Evolutionary conservation across 2,888 invertebrate species (phyloP).

Genomic region (Pedicia rivosa): DNA sequence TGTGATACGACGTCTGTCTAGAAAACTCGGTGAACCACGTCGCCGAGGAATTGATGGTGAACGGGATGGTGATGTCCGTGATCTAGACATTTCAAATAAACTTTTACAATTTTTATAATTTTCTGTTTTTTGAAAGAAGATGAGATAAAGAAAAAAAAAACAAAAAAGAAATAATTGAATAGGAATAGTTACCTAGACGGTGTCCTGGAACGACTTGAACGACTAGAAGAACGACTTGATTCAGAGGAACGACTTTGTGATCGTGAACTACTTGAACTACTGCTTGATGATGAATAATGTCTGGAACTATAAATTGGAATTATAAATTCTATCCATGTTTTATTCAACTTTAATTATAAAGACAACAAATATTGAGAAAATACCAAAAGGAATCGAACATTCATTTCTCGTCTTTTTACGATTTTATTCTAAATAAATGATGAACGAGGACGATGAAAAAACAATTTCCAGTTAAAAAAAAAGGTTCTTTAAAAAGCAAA

Average conservation of each 20-base stretch:
- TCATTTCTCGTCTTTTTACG: too few species aligned
- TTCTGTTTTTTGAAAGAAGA: slow-evolving; percentile 14
- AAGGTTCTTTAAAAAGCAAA: background rate
- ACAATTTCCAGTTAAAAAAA: too few species aligned
- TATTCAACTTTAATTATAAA: too few species aligned
- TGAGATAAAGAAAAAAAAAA: background rate
- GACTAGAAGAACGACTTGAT: slow-evolving; percentile 24
- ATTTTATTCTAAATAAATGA: too few species aligned
- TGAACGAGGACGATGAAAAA: too few species aligned
- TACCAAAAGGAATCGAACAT: too few species aligned
- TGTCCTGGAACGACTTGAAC: slow-evolving; percentile 23
- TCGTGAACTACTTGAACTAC: slow-evolving; percentile 24
- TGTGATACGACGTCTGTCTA: slow-evolving; percentile 84
- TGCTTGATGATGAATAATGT: slow-evolving; percentile 22
- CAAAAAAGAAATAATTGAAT: background rate
- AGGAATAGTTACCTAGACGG: slow-evolving; percentile 20
- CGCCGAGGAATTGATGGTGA: slow-evolving; percentile 86
- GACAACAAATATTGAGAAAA: too few species aligned
- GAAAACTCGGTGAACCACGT: slow-evolving; percentile 85
- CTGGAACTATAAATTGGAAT: too few species aligned
- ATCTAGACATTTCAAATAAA: too few species aligned
- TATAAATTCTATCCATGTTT: too few species aligned
- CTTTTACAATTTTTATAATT: slow-evolving; percentile 19
- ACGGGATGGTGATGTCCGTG: slow-evolving; percentile 37
- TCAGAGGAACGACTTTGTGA: slow-evolving; percentile 25